Evolutionary conservation across 2,113 vertebrate genomes (phyloP), one percentile per base, ranked within the genome.

Genomic region (Gymnarchus niloticus): DNA sequence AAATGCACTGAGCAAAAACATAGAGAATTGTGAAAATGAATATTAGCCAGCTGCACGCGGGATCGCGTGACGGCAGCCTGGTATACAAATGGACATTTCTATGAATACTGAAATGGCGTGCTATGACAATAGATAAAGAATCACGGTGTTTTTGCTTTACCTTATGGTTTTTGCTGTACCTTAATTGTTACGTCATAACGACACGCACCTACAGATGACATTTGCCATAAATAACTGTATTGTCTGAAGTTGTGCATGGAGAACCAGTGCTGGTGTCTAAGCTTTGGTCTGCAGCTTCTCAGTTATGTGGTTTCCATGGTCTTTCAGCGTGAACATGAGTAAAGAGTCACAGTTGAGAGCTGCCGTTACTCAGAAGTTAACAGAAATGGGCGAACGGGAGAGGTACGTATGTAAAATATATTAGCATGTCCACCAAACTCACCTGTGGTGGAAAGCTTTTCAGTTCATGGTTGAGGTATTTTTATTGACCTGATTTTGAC

Each of bases 301-400:
- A 73, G 33, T 73, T 33, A 73, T n/a, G 37, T 44, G 82, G 17
- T n/a, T 37, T 54, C 28, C 65, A 3, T 33, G 10, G 41, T 41
- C 33, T 56, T 85, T 14, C 77, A 77, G 52, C 37, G n/a, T 46
- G 33, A 87, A 28, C 85, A 92, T 96, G 96, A 96, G 95, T 91
- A 96, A 96, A 94, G 95, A 96, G 91, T 95, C 94, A 48, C 95
- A 96, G 92, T 96, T 99, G 95, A 97, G 94, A 92, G 96, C 97
- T 83, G 93, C 95, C 19, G 95, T 99, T 88, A 99, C 98, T 91
- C 98, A 99, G 92, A 99, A 97, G 91, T 93, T 99, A 84, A 99
- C 98, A 91, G 97, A 99, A 92, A 99, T 97, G 65, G 97, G 97
- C 84, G 97, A 98, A 89, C 93, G 98, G 90, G 98, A 99, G 87